These are phyloP conservation scores for Nasua narica DNA, from an alignment of 2,797 vertebrate species.

Conservation along the genomic window DNA sequence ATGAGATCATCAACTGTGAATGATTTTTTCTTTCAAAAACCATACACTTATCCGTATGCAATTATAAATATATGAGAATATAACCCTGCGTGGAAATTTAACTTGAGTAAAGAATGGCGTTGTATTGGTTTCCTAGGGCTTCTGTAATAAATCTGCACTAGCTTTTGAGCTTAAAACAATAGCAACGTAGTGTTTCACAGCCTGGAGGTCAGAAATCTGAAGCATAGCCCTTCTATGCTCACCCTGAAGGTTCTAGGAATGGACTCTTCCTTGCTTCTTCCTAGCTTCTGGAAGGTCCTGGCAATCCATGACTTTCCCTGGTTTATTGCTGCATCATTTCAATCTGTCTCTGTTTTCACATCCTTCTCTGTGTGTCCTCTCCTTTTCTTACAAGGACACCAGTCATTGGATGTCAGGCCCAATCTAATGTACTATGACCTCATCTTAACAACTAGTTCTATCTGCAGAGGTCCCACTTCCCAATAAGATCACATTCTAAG, in stretches of 20 bases:
- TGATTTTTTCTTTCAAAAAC: not conserved
- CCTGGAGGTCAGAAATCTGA: not conserved
- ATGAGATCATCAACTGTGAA: not conserved
- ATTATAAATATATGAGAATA: not conserved
- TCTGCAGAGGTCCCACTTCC: not conserved
- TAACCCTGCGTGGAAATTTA: not conserved
- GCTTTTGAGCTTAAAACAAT: not conserved
- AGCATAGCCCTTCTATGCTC: too few relatives aligned
- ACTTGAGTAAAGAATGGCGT: not conserved
- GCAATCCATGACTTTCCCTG: not conserved
- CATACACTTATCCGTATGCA: not conserved
- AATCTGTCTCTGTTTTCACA: not conserved
- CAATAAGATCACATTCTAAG: not conserved
- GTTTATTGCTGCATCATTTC: not conserved
- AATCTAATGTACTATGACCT: not conserved
- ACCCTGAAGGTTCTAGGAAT: not conserved
- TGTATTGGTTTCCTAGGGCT: not conserved
- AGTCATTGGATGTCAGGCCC: not conserved
- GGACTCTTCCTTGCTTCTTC: not conserved
- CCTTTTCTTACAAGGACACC: not conserved
- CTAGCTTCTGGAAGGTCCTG: not conserved
- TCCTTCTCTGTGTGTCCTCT: not conserved
- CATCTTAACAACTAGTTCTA: not conserved
- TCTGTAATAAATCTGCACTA: not conserved
- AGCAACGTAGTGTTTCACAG: not conserved